These are phyloP conservation scores for Teleiodes luculella DNA, from an alignment of 2,888 invertebrate genomes.

Conservation along the genomic window DNA sequence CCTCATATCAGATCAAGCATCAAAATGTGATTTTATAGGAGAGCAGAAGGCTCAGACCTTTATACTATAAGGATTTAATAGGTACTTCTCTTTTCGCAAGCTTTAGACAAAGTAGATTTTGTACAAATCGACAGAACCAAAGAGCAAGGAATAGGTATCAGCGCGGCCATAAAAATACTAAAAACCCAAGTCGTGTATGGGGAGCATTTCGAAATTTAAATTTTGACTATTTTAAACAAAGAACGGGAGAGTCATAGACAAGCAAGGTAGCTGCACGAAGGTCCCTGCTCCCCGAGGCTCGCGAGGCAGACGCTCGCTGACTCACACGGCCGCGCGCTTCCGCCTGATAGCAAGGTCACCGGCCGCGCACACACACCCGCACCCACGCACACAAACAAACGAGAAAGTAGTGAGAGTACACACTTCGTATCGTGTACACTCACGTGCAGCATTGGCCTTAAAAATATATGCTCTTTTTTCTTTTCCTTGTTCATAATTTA, in stretches of 20 bases:
- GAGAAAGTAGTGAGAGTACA: slow-evolving; percentile 75
- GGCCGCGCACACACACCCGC: slow-evolving; percentile 52
- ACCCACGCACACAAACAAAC: slow-evolving; percentile 30
- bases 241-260: slow-evolving; percentile 11
- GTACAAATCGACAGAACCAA: too few species aligned
- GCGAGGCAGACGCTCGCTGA: slow-evolving; percentile 66
- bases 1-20: too few species aligned
- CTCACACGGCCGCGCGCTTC: slow-evolving; percentile 71
- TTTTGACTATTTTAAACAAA: not conserved
- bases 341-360: slow-evolving; percentile 79
- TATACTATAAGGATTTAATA: too few species aligned
- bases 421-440: slow-evolving; percentile 25
- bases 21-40: too few species aligned
- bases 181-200: too few species aligned
- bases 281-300: slow-evolving; percentile 56
- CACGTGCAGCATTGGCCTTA: slow-evolving; percentile 28
- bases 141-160: too few species aligned
- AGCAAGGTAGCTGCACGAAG: slow-evolving; percentile 42
- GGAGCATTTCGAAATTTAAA: not conserved
- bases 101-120: too few species aligned
- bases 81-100: too few species aligned
- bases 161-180: too few species aligned
- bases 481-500: slow-evolving; percentile 4
- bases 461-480: not conserved
- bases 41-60: too few species aligned